Conservation (phyloP, 2,888 invertebrate genomes). For the Drosophila diplacantha region DNA sequence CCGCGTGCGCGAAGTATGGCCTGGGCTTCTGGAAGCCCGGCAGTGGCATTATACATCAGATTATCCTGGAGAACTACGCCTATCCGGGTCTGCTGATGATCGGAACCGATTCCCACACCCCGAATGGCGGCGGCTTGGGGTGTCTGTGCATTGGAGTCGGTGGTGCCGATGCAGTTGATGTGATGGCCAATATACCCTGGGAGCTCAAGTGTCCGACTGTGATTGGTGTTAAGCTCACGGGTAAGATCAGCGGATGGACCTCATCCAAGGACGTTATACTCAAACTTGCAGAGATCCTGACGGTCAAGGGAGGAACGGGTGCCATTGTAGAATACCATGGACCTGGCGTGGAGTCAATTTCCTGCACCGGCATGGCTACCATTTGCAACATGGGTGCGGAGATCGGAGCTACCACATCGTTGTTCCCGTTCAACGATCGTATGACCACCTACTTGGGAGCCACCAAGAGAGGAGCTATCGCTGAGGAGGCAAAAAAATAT, state of each 20-base stretch:
- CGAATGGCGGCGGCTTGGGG: conserved; percentile 98
- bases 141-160: conserved; percentile 99
- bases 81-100: conserved; percentile 99
- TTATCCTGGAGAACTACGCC: conserved; percentile 98
- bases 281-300: conserved; percentile 96
- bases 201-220: conserved; percentile 99
- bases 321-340: conserved; percentile 99
- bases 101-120: conserved; percentile 99
- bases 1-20: conserved; percentile 97
- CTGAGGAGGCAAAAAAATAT: conserved; percentile 84
- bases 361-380: conserved; percentile 99
- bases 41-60: conserved; percentile 99
- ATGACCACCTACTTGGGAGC: conserved; percentile 95
- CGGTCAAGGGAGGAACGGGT: conserved; percentile 99
- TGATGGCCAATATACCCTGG: conserved; percentile 99
- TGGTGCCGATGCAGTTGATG: conserved; percentile 99
- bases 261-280: conserved; percentile 98
- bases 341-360: conserved; percentile 97
- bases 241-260: conserved; percentile 97
- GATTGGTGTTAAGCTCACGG: conserved; percentile 97
- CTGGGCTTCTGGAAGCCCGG: conserved; percentile 99
- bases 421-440: conserved; percentile 96
- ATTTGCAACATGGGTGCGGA: conserved; percentile 99
- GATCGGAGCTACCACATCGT: conserved; percentile 98
- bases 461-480: conserved; percentile 86